A percentile compares a stretch with the other conserved stretches of the same genome.
phyloP scores from a whole-genome alignment of 2,113 vertebrate species.

The Gymnobelideus leadbeateri region DNA sequence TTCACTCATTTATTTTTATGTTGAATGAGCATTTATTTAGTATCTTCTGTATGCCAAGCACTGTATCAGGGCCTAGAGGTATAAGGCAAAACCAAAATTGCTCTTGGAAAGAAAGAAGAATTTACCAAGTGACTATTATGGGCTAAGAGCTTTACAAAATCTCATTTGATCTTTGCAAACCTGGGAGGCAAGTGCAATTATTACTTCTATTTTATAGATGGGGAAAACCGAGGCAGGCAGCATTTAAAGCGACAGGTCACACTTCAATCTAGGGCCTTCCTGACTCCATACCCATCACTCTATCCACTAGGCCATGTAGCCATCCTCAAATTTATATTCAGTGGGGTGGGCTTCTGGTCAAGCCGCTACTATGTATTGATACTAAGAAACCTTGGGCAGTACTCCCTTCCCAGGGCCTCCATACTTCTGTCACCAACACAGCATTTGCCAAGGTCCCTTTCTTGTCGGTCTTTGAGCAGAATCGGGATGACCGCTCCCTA shows the following conservation, averaged over 20 bases:
- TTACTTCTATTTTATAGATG: background rate
- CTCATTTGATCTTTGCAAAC: background rate
- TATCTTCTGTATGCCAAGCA: conserved; percentile 62
- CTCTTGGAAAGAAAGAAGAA: background rate
- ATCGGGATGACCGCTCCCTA: conserved; percentile 61
- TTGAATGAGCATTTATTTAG: conserved; percentile 57
- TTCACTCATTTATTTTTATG: conserved; percentile 26
- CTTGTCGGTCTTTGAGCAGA: conserved; percentile 52
- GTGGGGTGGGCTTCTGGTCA: background rate
- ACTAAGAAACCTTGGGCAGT: background rate
- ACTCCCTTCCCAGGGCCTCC: conserved; percentile 1
- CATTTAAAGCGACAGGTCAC: background rate
- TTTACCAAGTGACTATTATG: background rate
- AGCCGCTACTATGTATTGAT: background rate
- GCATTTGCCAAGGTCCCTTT: conserved; percentile 50
- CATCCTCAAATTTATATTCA: background rate
- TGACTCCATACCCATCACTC: background rate
- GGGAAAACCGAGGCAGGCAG: background rate
- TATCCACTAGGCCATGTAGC: background rate
- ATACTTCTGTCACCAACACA: conserved; percentile 28
- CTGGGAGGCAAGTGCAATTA: background rate
- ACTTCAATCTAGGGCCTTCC: background rate
- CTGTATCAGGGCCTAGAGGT: conserved; percentile 31
- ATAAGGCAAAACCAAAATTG: background rate
- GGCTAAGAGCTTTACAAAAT: background rate